A percentile compares a stretch with the other conserved stretches of the same genome.
phyloP scores from a whole-genome alignment of 1,140 invertebrate genomes.

The Heliconius himera region DNA sequence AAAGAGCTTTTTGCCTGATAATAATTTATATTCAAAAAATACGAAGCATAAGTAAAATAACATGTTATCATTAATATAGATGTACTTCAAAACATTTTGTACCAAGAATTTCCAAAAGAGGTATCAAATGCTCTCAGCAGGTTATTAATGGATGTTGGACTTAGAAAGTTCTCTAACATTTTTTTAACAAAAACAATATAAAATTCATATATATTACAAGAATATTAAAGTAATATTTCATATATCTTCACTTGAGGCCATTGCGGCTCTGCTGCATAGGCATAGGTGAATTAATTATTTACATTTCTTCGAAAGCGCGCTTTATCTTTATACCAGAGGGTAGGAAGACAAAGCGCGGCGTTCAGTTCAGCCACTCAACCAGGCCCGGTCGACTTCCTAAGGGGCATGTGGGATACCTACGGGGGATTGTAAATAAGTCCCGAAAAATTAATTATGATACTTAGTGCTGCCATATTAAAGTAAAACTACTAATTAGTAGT shows the following conservation, averaged over 20 bases:
- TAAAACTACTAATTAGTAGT: too few species aligned
- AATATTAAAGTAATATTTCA: neutral
- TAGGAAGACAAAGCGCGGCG: neutral
- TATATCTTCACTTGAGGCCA: neutral
- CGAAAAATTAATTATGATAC: too few species aligned
- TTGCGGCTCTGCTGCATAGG: too few species aligned
- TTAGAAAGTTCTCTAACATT: neutral
- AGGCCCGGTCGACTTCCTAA: too few species aligned
- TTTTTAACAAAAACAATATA: neutral
- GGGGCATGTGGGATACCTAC: too few species aligned
- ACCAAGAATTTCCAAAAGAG: neutral
- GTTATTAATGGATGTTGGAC: conserved; percentile 3
- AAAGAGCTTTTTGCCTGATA: too few species aligned
- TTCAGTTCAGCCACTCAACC: neutral
- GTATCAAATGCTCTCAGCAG: neutral
- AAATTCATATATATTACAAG: neutral
- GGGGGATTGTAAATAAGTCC: too few species aligned
- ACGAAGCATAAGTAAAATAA: neutral
- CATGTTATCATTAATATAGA: neutral
- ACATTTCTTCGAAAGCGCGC: too few species aligned
- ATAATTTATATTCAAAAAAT: neutral
- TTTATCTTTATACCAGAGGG: too few species aligned
- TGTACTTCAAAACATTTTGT: neutral
- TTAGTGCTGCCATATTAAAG: too few species aligned
- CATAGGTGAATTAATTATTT: too few species aligned